Evolutionary conservation across 2,888 invertebrate genomes (phyloP).

Genomic region (Drepanosiphum platanoidis): DNA sequence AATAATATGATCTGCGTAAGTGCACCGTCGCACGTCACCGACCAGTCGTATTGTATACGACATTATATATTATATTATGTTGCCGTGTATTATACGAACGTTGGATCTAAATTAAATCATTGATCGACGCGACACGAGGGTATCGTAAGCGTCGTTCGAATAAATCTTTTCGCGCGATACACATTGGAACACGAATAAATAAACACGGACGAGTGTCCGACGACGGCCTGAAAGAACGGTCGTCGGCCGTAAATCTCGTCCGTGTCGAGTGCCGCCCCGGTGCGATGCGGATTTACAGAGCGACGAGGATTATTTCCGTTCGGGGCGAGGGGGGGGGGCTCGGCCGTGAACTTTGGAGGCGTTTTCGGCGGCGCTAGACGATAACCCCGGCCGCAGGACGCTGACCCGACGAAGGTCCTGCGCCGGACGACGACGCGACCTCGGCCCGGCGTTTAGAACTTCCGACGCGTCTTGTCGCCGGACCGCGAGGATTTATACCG

Average conservation of each 20-base stretch:
- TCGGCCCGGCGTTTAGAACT: not conserved
- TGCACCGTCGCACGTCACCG: too few relatives aligned
- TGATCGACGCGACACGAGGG: not conserved
- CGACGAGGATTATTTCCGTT: not conserved
- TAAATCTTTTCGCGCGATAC: not conserved
- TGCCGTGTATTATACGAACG: not conserved
- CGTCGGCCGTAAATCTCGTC: not conserved
- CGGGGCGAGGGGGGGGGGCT: not conserved
- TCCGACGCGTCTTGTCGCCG: not conserved
- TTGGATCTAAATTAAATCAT: not conserved
- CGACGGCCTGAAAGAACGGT: not conserved
- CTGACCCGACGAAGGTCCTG: not conserved
- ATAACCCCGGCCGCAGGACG: not conserved
- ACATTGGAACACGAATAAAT: not conserved
- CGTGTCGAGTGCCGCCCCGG: not conserved
- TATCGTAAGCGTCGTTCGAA: not conserved
- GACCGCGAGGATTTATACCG: not conserved
- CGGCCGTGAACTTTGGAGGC: constrained; percentile 30
- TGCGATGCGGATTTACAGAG: not conserved
- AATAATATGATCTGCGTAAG: too few relatives aligned
- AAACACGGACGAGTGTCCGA: not conserved
- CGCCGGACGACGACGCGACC: not conserved
- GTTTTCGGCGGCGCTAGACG: constrained; percentile 1
- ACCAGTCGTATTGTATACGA: too few relatives aligned
- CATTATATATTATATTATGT: not conserved